Evolutionary conservation across 2,113 vertebrate species (phyloP), one percentile per base, ranked within the genome.

Genomic region (Erpornis zantholeuca): DNA sequence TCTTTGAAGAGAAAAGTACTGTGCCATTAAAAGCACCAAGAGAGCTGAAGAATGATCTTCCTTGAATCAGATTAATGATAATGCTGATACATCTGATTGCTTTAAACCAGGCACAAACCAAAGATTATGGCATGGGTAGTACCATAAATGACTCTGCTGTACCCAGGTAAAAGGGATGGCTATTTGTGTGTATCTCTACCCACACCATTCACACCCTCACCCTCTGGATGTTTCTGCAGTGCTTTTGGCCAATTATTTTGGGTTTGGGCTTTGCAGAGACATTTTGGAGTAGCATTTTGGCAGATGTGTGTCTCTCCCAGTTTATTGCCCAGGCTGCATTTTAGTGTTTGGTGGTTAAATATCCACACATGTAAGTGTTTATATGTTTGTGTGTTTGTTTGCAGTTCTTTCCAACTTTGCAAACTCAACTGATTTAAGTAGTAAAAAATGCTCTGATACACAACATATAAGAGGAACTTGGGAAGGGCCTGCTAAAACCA

Each of bases 131-230:
- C 65, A n/a, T 40, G 63, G 72, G 86, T 78, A 82, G 72, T 40
- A n/a, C 9, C 53, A 77, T 66, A 36, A 90, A 65, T 87, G 14
- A 16, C 85, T 77, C 40, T 79, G 64, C 40, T 44, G 8, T 50
- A 45, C 65, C 53, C 11, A 15, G 35, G 27, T 42, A 33, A 57
- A 73, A 77, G n/a, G 38, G 15, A 4, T 45, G 15, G 10, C 24
- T 60, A 1, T 40, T 61, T 57, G 29, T 59, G 38, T 59, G 0
- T 36, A 7, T 49, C 45, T 52, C 0, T 35, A 18, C 7, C 10
- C 19, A 21, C 22, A 6, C 31, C 29, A 4, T 73, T 86, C 36
- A 14, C 24, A 61, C 4, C 2, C 29, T 17, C 23, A 38, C 47
- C 6, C 38, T 57, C 9, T 25, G 6, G 10, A 3, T 68, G 57